These are phyloP conservation scores for Acestrorhynchus altus DNA, from an alignment of 2,797 vertebrate genomes.

Conservation along the genomic window DNA sequence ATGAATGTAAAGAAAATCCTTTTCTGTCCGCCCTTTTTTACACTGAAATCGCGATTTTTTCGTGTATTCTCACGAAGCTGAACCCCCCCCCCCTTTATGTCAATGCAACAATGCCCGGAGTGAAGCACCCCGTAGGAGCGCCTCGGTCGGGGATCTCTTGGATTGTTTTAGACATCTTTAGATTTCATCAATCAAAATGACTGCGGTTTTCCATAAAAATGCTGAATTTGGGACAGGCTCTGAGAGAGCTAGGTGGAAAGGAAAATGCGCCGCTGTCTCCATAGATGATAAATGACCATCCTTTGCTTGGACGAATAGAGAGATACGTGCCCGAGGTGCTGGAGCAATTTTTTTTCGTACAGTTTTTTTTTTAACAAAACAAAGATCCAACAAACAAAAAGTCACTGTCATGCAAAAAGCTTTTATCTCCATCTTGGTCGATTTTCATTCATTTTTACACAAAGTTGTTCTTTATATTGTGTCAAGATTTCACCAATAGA, in stretches of 20 bases:
- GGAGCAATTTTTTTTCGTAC: conserved; percentile 44
- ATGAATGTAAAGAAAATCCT: conserved; percentile 90
- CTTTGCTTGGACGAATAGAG: conserved; percentile 92
- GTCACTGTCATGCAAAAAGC: background rate
- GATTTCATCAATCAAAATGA: conserved; percentile 99
- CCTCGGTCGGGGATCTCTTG: conserved; percentile 98
- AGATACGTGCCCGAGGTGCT: conserved; percentile 67
- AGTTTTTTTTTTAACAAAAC: conserved; percentile 45
- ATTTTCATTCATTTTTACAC: too few species aligned
- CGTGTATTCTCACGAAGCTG: conserved; percentile 93
- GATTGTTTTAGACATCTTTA: conserved; percentile 99
- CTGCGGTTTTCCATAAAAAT: conserved; percentile 99
- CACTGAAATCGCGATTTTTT: conserved; percentile 94
- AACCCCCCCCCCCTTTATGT: conserved; percentile 76
- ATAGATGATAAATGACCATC: conserved; percentile 99
- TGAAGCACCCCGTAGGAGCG: conserved; percentile 96
- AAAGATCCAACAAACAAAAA: conserved; percentile 18
- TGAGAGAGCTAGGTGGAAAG: conserved; percentile 97
- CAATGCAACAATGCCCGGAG: conserved; percentile 96
- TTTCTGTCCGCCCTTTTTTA: conserved; percentile 84
- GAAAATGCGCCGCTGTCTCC: conserved; percentile 97
- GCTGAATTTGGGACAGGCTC: conserved; percentile 98
- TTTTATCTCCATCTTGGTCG: background rate
- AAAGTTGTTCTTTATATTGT: background rate
- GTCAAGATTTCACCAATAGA: too few species aligned